A percentile compares a stretch with the other conserved stretches of the same genome.
Evolutionary conservation across 2,888 invertebrate species (phyloP).

Genomic region (Drosophila mettleri): DNA sequence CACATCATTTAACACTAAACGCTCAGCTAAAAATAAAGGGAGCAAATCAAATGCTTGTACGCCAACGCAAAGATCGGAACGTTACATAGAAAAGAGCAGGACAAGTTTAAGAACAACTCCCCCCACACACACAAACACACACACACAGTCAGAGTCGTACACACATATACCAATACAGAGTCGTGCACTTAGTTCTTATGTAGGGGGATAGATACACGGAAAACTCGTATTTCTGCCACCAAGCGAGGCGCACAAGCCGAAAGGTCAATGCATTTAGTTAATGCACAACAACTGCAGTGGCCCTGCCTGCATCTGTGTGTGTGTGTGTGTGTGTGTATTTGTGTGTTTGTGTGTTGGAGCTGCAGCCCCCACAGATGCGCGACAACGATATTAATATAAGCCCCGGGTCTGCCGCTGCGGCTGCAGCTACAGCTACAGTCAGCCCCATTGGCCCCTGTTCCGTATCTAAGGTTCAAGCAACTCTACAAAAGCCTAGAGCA

Average conservation of each 20-base stretch:
- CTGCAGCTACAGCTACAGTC: slow-evolving; percentile 10
- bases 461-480: slow-evolving; percentile 70
- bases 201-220: slow-evolving; percentile 73
- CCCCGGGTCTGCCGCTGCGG: slow-evolving; percentile 27
- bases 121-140: slow-evolving; percentile 42
- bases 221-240: slow-evolving; percentile 77
- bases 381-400: slow-evolving; percentile 62
- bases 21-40: slow-evolving; percentile 67
- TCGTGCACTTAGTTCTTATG: slow-evolving; percentile 61
- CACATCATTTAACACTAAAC: slow-evolving; percentile 42
- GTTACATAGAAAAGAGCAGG: slow-evolving; percentile 75
- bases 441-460: slow-evolving; percentile 33
- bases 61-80: slow-evolving; percentile 60
- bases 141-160: too few relatives aligned
- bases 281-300: slow-evolving; percentile 57
- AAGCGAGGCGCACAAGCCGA: slow-evolving; percentile 59
- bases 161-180: slow-evolving; percentile 28
- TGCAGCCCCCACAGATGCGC: slow-evolving; percentile 70
- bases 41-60: slow-evolving; percentile 73
- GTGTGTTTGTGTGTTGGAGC: slow-evolving; percentile 40
- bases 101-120: slow-evolving; percentile 77
- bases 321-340: slow-evolving; percentile 22
- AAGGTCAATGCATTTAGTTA: slow-evolving; percentile 80
- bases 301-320: slow-evolving; percentile 24
- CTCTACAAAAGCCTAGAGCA: slow-evolving; percentile 53